phyloP scores from a whole-genome alignment of 2,113 vertebrate species.

The Notarius lentiginosus region DNA sequence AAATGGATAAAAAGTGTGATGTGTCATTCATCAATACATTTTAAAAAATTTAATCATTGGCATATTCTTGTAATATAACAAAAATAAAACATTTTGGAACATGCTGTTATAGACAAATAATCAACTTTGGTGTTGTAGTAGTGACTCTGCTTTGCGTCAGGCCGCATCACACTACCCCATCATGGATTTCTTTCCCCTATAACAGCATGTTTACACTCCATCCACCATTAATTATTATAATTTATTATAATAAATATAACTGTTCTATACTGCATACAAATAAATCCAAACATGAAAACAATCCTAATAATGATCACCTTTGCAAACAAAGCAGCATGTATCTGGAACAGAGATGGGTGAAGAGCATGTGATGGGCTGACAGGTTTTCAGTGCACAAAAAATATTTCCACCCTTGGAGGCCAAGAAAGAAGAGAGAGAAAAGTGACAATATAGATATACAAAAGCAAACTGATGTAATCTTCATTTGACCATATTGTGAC shows the following conservation, averaged over 20 bases:
- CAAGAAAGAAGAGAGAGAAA: constrained; percentile 30
- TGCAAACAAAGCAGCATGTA: constrained; percentile 88
- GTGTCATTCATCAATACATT: background rate
- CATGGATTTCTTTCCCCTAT: background rate
- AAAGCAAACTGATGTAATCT: background rate
- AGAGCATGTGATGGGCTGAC: constrained; percentile 81
- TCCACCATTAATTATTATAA: background rate
- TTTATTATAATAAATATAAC: background rate
- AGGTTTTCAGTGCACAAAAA: constrained; percentile 91
- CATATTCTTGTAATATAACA: background rate
- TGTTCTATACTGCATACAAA: background rate
- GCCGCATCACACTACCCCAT: background rate
- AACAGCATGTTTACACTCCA: background rate
- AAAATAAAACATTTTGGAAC: background rate
- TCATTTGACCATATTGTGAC: background rate
- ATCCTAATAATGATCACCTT: constrained; percentile 74
- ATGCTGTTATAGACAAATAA: background rate
- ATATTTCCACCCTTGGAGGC: constrained; percentile 85
- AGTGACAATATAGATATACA: background rate
- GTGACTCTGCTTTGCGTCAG: background rate
- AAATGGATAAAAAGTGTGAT: background rate
- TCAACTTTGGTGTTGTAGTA: background rate
- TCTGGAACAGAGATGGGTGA: constrained; percentile 74
- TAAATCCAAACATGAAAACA: background rate
- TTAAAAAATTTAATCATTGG: background rate